Evolutionary conservation across 1,140 invertebrate species (phyloP).

Genomic region (Pogonomyrmex barbatus): DNA sequence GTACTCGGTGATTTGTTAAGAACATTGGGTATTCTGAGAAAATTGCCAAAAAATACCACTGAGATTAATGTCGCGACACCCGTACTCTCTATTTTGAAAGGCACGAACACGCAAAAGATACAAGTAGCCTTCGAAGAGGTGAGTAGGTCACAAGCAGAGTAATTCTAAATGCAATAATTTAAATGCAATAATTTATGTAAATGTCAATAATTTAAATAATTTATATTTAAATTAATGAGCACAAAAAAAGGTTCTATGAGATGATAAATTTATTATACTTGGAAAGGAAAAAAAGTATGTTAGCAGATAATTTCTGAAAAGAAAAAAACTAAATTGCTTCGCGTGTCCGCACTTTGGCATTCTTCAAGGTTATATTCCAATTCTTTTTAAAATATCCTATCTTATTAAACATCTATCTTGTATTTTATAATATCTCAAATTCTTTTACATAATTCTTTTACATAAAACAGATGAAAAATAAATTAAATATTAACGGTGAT

Average conservation of each 20-base stretch:
- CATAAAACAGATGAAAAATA: no score
- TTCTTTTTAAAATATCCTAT: no score
- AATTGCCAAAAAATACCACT: slow-evolving; percentile 47
- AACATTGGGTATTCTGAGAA: slow-evolving; percentile 62
- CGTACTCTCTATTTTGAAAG: slow-evolving; percentile 25
- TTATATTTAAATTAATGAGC: background rate
- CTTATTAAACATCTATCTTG: no score
- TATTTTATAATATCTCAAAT: no score
- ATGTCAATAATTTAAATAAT: slow-evolving; percentile 4
- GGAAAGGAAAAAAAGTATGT: background rate
- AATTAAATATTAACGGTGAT: no score
- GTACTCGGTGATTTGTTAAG: slow-evolving; percentile 67
- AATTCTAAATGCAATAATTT: background rate
- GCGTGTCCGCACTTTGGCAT: background rate
- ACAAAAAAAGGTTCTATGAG: background rate
- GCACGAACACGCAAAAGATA: slow-evolving; percentile 53
- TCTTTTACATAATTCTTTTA: no score
- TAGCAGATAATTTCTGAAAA: no score
- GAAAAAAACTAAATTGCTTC: no score
- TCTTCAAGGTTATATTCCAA: background rate
- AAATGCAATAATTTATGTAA: background rate
- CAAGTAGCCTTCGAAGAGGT: slow-evolving; percentile 48
- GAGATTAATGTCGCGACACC: slow-evolving; percentile 32
- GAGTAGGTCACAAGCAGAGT: background rate
- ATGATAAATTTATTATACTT: background rate